Base-by-base conservation (phyloP, 2,113 vertebrate species). In the Morone chrysops region DNA sequence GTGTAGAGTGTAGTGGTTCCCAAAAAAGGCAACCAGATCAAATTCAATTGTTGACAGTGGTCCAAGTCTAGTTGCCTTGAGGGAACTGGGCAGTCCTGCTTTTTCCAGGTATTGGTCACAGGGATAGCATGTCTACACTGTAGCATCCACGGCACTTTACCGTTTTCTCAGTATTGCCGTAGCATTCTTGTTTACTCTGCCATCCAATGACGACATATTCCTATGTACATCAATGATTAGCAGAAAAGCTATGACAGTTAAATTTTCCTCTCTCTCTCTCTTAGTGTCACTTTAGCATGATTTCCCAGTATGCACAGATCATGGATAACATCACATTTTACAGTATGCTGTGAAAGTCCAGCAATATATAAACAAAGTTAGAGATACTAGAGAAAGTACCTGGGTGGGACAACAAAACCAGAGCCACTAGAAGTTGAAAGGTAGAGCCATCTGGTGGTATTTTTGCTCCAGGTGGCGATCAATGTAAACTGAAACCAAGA, bases 91-190 rank as follows among this genome's bases (percentile, higher is more conserved):
- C 43, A 68, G 54, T n/a, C 43, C 38, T 59, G n/a, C n/a, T 45
- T 82, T 82, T 80, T 47, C 69, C 65, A 59, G 51, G 43, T 71
- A 81, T 66, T 67, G 38, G 54, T 77, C 20, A 40, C 25, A 43
- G 18, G 18, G 14, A 45, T 18, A 9, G 36, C 38, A 48, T 13
- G n/a, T 67, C 16, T 45, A n/a, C 14, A 43, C n/a, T 17, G 47
- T 59, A 22, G 14, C 47, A 40, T 14, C 14, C 60, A 54, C 53
- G n/a, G 25, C 10, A 68, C n/a, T 65, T 69, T 63, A 38, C 59
- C 31, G 14, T 43, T 47, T 69, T 62, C 54, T 53, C 45, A 54
- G 45, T 60, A 65, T 51, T 66, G 22, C 25, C 17, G 10, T n/a
- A 18, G 1, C 41, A 43, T 40, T 45, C 40, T 36, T 38, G 22